Conservation (phyloP, 2,113 vertebrate species). For the Toxotes chatareus region DNA sequence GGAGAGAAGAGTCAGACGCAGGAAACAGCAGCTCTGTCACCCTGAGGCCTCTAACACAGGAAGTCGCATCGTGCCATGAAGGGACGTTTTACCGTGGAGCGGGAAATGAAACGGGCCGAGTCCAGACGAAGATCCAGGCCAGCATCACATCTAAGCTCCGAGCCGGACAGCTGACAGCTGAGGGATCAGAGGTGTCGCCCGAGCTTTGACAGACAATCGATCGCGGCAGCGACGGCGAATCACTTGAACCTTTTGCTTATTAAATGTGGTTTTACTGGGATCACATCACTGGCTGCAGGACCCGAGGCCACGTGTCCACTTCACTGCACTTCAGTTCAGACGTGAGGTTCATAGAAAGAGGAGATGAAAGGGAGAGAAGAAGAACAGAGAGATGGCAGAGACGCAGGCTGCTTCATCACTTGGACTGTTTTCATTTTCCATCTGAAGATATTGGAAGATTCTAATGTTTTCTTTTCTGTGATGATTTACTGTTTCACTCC, state of each 20-base stretch:
- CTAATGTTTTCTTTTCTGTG: too few relatives aligned
- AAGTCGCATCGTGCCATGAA: background rate
- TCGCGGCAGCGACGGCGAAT: background rate
- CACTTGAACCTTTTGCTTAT: background rate
- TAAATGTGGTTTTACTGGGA: background rate
- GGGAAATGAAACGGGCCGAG: background rate
- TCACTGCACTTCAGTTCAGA: too few relatives aligned
- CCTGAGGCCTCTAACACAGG: slow-evolving; percentile 33
- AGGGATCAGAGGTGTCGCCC: background rate
- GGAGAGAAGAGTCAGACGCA: slow-evolving; percentile 44
- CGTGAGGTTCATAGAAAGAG: too few relatives aligned
- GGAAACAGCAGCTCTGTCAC: slow-evolving; percentile 27
- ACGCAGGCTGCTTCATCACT: background rate
- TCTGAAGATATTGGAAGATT: too few relatives aligned
- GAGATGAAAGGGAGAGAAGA: too few relatives aligned
- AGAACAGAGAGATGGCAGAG: too few relatives aligned
- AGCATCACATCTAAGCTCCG: background rate
- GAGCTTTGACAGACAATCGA: background rate
- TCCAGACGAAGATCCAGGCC: background rate
- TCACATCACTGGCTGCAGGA: background rate
- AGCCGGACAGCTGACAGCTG: too few relatives aligned
- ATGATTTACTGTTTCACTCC: too few relatives aligned
- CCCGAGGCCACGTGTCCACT: background rate
- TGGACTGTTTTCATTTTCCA: too few relatives aligned
- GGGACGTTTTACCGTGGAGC: background rate